These are phyloP conservation scores for Zaprionus tsacasi DNA, from an alignment of 1,140 invertebrate species.

Conservation along the genomic window DNA sequence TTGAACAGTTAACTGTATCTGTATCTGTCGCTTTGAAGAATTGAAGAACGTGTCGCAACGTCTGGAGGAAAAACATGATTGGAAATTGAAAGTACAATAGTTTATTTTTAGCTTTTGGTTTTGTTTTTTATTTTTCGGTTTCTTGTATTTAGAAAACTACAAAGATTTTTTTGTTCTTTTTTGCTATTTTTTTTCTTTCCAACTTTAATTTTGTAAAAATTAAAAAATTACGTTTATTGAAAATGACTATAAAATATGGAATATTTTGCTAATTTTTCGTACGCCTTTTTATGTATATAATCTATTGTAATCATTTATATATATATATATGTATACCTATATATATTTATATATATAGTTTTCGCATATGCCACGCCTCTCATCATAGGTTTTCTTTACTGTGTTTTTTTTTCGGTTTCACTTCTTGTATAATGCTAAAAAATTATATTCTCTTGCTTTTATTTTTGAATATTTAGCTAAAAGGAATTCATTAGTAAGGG, in stretches of 20 bases:
- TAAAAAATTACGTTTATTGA: conserved; percentile 81
- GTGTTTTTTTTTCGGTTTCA: conserved; percentile 51
- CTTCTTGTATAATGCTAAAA: conserved; percentile 78
- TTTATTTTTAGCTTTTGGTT: conserved; percentile 20
- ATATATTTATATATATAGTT: conserved; percentile 59
- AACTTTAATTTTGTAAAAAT: conserved; percentile 80
- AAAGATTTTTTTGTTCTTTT: conserved; percentile 48
- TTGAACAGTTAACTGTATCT: conserved; percentile 61
- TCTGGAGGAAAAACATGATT: conserved; percentile 70
- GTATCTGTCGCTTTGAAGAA: conserved; percentile 17
- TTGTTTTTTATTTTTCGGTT: conserved; percentile 45
- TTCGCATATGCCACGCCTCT: conserved; percentile 46
- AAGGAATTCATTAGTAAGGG: conserved; percentile 80
- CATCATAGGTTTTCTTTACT: conserved; percentile 40
- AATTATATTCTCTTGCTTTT: conserved; percentile 76
- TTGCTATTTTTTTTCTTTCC: conserved; percentile 50
- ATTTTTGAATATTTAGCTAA: conserved; percentile 76
- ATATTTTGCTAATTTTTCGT: conserved; percentile 76
- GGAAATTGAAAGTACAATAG: conserved; percentile 63
- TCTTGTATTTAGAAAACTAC: conserved; percentile 71
- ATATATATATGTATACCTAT: conserved; percentile 53
- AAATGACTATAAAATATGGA: conserved; percentile 81
- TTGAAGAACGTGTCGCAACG: conserved; percentile 59
- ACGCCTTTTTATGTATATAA: conserved; percentile 62
- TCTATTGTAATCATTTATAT: conserved; percentile 58